A percentile compares a stretch with the other conserved stretches of the same genome.
Evolutionary conservation across 2,888 invertebrate species (phyloP).

Genomic region (Rotaria sp.): DNA sequence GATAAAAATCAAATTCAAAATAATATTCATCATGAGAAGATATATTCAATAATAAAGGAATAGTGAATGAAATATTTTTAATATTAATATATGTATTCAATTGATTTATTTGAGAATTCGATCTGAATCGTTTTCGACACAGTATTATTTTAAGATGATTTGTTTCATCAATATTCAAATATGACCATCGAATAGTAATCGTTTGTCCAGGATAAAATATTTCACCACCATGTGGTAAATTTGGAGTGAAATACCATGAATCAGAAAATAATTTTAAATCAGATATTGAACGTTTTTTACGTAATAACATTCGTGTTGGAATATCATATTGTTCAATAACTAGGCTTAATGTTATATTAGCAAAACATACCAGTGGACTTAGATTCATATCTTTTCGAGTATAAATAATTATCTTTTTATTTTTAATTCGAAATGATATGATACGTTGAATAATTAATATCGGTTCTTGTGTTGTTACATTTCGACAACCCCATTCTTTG

Average conservation of each 20-base stretch:
- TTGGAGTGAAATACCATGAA: not conserved
- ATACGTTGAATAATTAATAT: not conserved
- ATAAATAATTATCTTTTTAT: not conserved
- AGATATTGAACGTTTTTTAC: no score
- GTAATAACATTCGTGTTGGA: not conserved
- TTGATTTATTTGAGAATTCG: not conserved
- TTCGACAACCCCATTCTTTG: not conserved
- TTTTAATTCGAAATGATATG: not conserved
- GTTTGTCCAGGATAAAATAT: not conserved
- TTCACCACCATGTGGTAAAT: not conserved
- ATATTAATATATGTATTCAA: not conserved
- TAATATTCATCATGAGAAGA: not conserved
- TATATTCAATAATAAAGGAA: not conserved
- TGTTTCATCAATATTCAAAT: not conserved
- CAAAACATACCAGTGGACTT: not conserved
- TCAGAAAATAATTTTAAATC: no score
- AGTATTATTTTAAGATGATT: not conserved
- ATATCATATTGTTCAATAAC: not conserved
- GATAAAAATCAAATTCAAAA: not conserved
- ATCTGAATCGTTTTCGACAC: not conserved
- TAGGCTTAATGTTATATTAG: not conserved
- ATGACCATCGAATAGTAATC: not conserved
- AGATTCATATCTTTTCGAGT: not conserved
- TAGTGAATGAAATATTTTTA: not conserved
- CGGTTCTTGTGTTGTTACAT: not conserved